Evolutionary conservation across 2,113 vertebrate species (phyloP).

Genomic region (Cyanoramphus novaezelandiae): DNA sequence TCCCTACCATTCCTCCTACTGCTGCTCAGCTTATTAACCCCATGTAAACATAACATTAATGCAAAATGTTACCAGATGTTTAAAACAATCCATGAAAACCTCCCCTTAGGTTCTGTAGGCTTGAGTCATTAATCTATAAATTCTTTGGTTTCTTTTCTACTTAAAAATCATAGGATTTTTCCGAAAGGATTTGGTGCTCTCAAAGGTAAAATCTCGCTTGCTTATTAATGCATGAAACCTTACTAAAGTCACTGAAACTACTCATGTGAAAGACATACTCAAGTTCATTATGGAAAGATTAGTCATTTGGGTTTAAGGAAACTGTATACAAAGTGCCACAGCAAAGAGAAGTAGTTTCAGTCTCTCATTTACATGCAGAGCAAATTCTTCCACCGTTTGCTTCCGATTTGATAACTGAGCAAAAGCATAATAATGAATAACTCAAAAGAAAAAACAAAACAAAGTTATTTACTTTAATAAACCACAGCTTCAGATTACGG

Average conservation of each 20-base stretch:
- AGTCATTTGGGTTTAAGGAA: constrained; percentile 30
- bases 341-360: neutral
- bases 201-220: constrained; percentile 10
- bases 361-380: constrained; percentile 44
- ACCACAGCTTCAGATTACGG: neutral
- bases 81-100: constrained; percentile 34
- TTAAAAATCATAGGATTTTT: constrained; percentile 35
- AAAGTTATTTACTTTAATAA: constrained; percentile 11
- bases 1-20: neutral
- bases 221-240: constrained; percentile 34
- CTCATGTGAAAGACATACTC: constrained; percentile 15
- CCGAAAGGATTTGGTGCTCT: constrained; percentile 49
- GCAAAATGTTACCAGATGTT: constrained; percentile 63
- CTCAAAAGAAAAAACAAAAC: neutral
- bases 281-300: constrained; percentile 44
- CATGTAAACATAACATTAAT: constrained; percentile 54
- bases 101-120: constrained; percentile 18
- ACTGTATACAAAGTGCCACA: neutral
- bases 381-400: constrained; percentile 42
- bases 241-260: constrained; percentile 26
- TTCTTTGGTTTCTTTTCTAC: constrained; percentile 38
- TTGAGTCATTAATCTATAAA: constrained; percentile 37
- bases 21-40: constrained; percentile 46
- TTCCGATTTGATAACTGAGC: constrained; percentile 35
- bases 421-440: constrained; percentile 34